phyloP scores from a whole-genome alignment of 2,888 invertebrate species.

The Lepidochrysops patricia region DNA sequence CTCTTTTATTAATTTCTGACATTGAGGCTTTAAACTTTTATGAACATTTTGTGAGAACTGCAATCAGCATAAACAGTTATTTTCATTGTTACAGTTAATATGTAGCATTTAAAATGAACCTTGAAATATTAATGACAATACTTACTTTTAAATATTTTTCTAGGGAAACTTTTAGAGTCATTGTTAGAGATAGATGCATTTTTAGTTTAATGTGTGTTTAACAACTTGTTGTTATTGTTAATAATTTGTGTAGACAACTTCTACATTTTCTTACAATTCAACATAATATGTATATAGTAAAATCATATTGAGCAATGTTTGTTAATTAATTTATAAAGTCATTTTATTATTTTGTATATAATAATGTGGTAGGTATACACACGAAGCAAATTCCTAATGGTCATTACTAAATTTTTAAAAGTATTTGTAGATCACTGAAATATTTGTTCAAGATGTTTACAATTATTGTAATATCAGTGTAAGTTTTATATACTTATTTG shows the following conservation, averaged over 20 bases:
- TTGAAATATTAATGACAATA: background rate
- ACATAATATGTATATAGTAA: background rate
- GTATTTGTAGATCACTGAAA: background rate
- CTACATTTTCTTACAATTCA: background rate
- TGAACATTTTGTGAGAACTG: background rate
- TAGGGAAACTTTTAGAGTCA: too few species aligned
- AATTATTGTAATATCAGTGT: background rate
- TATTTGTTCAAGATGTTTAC: background rate
- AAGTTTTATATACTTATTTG: background rate
- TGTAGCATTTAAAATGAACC: background rate
- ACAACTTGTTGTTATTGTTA: too few species aligned
- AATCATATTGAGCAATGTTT: background rate
- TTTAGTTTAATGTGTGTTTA: background rate
- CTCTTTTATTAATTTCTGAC: background rate
- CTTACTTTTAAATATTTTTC: too few species aligned
- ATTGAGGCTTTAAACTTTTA: background rate
- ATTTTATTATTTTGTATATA: background rate
- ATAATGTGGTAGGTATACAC: background rate
- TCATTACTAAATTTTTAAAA: background rate
- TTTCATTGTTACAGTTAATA: background rate
- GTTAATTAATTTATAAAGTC: background rate
- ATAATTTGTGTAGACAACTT: background rate
- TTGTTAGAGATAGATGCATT: conserved; percentile 1
- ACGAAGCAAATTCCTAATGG: background rate
- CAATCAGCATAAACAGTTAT: background rate